A percentile compares a stretch with the other conserved stretches of the same genome.
Evolutionary conservation across 92 coral and sea anemone genomes (phyloP).

Genomic region (Blastomussa wellsi): DNA sequence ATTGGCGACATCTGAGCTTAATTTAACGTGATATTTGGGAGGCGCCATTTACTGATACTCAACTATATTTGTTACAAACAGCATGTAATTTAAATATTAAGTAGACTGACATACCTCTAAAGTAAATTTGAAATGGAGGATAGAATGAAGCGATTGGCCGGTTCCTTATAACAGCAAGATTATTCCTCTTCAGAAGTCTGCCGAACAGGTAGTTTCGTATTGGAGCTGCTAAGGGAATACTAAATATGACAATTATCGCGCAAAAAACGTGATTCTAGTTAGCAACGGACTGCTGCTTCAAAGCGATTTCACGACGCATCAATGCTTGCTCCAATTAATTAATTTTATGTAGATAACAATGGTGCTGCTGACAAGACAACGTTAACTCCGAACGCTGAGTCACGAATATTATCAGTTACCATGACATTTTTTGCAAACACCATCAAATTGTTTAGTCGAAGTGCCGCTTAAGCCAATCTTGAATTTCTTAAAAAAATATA

Average conservation of each 20-base stretch:
- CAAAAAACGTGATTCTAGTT: background rate
- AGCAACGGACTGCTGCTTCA: background rate
- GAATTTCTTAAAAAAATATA: background rate
- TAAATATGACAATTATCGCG: background rate
- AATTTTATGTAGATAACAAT: constrained; percentile 44
- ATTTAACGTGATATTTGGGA: constrained; percentile 30
- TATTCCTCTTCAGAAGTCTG: constrained; percentile 17
- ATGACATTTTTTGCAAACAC: constrained; percentile 29
- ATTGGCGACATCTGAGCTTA: constrained; percentile 37
- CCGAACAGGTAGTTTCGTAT: constrained; percentile 2
- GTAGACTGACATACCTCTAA: constrained; percentile 39
- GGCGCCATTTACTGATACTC: constrained; percentile 45
- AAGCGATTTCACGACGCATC: constrained; percentile 33
- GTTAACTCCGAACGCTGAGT: constrained; percentile 40
- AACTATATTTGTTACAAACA: constrained; percentile 49
- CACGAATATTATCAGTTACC: constrained; percentile 44
- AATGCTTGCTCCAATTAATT: constrained; percentile 45
- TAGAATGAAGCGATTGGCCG: constrained; percentile 9
- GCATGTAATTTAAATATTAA: constrained; percentile 35
- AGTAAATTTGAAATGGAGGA: constrained; percentile 50
- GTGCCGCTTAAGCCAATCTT: constrained; percentile 45
- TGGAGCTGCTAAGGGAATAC: background rate
- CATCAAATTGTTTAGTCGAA: background rate
- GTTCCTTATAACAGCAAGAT: background rate
- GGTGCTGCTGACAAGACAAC: constrained; percentile 9